Conservation (phyloP, 2,113 vertebrate species). For the Xyrauchen texanus region DNA sequence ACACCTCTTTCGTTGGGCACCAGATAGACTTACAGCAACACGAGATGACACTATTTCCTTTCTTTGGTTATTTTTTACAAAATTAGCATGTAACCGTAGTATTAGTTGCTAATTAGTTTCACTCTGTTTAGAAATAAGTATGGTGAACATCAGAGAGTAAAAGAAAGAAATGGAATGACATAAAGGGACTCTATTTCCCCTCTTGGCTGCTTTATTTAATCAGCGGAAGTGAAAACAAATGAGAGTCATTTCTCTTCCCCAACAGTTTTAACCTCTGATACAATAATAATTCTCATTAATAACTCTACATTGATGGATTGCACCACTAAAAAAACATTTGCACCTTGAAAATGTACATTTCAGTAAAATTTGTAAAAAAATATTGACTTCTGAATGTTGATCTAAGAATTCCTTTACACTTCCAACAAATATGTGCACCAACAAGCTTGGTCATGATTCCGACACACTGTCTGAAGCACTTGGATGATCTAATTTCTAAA, state of each 20-base stretch:
- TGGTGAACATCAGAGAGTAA: not conserved
- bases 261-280: conserved; percentile 44
- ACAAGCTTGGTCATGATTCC: not conserved
- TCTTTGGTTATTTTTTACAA: conserved; percentile 39
- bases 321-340: conserved; percentile 4
- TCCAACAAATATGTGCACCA: not conserved
- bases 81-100: not conserved
- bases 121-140: conserved; percentile 9
- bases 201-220: conserved; percentile 42
- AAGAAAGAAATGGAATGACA: not conserved
- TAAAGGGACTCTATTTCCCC: conserved; percentile 10
- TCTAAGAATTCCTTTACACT: not conserved
- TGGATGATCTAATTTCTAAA: not conserved
- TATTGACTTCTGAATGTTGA: conserved; percentile 22
- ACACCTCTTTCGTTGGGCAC: conserved; percentile 7
- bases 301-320: conserved; percentile 49
- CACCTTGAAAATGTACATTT: not conserved
- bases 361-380: conserved; percentile 4
- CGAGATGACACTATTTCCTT: not conserved
- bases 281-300: conserved; percentile 55
- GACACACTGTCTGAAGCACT: not conserved
- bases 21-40: not conserved
- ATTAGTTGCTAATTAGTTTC: conserved; percentile 6
- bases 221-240: conserved; percentile 52
- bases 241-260: conserved; percentile 38